Percentiles rank a stretch among this genome's conserved stretches.
Evolutionary conservation across 2,888 invertebrate species (phyloP).

Genomic region (Ichneumon xanthorius): DNA sequence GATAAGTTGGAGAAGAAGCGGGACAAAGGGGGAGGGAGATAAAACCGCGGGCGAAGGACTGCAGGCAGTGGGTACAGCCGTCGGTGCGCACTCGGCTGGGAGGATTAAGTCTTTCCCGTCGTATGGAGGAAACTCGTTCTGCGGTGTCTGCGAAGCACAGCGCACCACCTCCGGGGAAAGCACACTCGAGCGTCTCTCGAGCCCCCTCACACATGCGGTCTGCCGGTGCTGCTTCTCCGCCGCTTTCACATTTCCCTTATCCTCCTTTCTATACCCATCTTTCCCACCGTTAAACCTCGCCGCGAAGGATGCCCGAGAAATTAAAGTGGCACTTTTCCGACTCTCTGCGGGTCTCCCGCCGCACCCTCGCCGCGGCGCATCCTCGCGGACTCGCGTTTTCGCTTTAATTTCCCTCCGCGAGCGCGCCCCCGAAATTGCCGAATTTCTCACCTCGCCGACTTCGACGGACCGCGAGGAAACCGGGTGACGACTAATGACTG

Average conservation of each 20-base stretch:
- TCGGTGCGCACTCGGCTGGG: background rate
- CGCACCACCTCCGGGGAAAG: conserved; percentile 6
- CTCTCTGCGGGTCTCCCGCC: background rate
- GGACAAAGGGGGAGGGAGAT: conserved; percentile 2
- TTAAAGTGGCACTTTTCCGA: conserved; percentile 42
- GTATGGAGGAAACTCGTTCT: conserved; percentile 33
- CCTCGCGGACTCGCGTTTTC: background rate
- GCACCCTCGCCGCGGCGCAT: background rate
- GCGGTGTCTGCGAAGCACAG: conserved; percentile 19
- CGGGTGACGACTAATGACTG: background rate
- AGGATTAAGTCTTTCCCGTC: conserved; percentile 34
- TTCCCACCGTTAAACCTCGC: conserved; percentile 6
- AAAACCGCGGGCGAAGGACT: conserved; percentile 11
- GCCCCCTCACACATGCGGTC: conserved; percentile 27
- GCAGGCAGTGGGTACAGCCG: background rate
- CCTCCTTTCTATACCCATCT: conserved; percentile 9
- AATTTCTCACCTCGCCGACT: conserved; percentile 35
- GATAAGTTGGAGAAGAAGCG: conserved; percentile 12
- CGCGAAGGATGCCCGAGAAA: conserved; percentile 16
- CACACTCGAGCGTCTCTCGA: conserved; percentile 28
- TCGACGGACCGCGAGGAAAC: background rate
- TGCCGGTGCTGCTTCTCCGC: background rate
- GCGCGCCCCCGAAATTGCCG: background rate
- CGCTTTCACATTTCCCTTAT: conserved; percentile 3
- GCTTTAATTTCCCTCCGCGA: background rate